Evolutionary conservation across 1,140 invertebrate species (phyloP), one percentile per base, ranked within the genome.

Genomic region (Apis dorsata): DNA sequence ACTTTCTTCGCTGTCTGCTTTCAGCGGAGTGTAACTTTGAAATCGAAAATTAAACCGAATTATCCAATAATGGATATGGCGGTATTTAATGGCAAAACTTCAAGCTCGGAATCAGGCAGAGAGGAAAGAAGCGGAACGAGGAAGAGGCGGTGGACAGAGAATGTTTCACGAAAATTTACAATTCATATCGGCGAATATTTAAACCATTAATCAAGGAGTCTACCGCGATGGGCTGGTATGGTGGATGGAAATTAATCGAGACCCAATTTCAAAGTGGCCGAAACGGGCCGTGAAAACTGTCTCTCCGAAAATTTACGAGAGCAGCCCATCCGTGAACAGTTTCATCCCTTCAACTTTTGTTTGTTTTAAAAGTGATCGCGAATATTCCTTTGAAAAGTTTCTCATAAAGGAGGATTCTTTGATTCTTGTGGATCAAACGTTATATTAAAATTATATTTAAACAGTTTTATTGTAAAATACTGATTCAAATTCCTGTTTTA

Each of bases 111-210:
- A 86, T 79, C 78, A 3, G 5, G 34, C 4, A 10, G 34, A 21
- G 11, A 44, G 13, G 51, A 28, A 24, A 80, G 51, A 51, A 69
- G 13, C 34, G 17, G 21, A n/a, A 2, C 21, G 44, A 24, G 59
- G 34, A 13, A 4, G 12, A 19, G 10, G 34, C 66, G 55, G 75
- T 70, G 79, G 63, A 69, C 78, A 83, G 80, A 83, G 80, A 78
- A 85, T 73, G 84, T 79, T 76, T 71, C 76, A 74, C 76, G 63
- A 84, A 44, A 91, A 91, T 92, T 91, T 92, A 91, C 91, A 92
- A 92, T 92, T 92, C 91, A 92, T 91, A 92, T 90, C 86, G 84
- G 70, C 75, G 91, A 90, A 90, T 92, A 90, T 91, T 92, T 90
- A 90, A 90, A 78, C 89, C 88, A 92, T 92, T 91, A 91, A 91